Evolutionary conservation across 1,140 invertebrate species (phyloP).

Genomic region (Bombus polaris): DNA sequence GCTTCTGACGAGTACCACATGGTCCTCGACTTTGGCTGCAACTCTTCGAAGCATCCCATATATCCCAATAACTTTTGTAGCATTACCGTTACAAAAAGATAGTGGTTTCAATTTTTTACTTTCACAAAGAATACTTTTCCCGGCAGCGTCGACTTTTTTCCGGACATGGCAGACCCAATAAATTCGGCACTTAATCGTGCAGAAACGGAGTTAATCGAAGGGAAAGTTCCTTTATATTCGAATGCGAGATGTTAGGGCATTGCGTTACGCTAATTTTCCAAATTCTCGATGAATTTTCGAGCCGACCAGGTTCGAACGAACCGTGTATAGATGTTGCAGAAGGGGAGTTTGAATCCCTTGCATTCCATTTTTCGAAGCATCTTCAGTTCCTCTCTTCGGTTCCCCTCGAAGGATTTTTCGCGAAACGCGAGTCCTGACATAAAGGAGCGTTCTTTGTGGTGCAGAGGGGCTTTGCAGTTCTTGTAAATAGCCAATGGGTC

Average conservation of each 20-base stretch:
- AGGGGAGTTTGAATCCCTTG: not conserved
- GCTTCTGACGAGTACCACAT: no score
- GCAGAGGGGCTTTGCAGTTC: constrained; percentile 27
- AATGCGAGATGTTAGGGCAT: not conserved
- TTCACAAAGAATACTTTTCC: not conserved
- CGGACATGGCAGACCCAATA: no score
- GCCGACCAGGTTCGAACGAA: not conserved
- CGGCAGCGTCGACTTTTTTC: not conserved
- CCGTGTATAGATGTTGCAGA: not conserved
- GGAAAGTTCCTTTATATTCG: not conserved
- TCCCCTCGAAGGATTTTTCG: constrained; percentile 43
- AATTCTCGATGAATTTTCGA: not conserved
- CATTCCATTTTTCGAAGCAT: not conserved
- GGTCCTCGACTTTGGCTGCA: no score
- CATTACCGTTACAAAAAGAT: not conserved
- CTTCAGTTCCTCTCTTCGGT: not conserved
- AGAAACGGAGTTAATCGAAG: constrained; percentile 13
- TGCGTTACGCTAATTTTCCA: constrained; percentile 5
- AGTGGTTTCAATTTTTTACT: not conserved
- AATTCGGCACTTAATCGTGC: constrained; percentile 26
- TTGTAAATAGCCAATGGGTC: constrained; percentile 59
- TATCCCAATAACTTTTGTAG: no score
- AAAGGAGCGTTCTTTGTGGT: constrained; percentile 43
- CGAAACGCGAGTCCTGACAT: constrained; percentile 55
- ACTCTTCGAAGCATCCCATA: no score